Evolutionary conservation across 2,797 vertebrate species (phyloP).

Genomic region (Onychomys arenicola): DNA sequence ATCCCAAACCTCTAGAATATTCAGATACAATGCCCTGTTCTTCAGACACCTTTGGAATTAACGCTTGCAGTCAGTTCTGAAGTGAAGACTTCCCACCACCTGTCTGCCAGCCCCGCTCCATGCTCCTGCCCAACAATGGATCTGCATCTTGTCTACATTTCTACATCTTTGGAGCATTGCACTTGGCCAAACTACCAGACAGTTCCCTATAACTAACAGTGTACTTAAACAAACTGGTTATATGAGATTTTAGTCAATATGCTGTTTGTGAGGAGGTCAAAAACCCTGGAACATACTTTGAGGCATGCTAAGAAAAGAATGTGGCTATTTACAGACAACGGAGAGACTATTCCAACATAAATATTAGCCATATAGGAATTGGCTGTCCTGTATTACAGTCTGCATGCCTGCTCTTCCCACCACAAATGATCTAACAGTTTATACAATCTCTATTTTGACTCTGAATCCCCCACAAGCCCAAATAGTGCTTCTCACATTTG

Average conservation of each 20-base stretch:
- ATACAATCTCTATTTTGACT: background rate
- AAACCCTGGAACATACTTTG: conserved; percentile 41
- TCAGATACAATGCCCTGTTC: background rate
- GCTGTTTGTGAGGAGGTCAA: background rate
- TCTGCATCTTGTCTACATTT: conserved; percentile 19
- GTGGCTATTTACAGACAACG: background rate
- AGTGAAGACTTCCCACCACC: background rate
- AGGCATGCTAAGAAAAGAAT: conserved; percentile 30
- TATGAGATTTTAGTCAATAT: conserved; percentile 6
- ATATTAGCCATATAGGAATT: background rate
- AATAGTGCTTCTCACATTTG: background rate
- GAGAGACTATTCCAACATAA: conserved; percentile 28
- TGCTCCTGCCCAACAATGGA: background rate
- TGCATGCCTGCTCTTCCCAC: background rate
- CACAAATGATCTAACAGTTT: background rate
- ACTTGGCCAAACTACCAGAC: background rate
- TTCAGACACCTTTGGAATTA: background rate
- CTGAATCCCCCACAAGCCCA: background rate
- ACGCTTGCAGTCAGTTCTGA: background rate
- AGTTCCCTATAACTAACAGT: background rate
- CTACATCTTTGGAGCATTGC: conserved; percentile 8
- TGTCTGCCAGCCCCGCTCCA: background rate
- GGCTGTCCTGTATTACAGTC: background rate
- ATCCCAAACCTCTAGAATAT: background rate
- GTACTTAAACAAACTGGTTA: conserved; percentile 4